These are phyloP conservation scores for Hyperopisus bebe DNA, from an alignment of 2,113 vertebrate species.

Conservation along the genomic window DNA sequence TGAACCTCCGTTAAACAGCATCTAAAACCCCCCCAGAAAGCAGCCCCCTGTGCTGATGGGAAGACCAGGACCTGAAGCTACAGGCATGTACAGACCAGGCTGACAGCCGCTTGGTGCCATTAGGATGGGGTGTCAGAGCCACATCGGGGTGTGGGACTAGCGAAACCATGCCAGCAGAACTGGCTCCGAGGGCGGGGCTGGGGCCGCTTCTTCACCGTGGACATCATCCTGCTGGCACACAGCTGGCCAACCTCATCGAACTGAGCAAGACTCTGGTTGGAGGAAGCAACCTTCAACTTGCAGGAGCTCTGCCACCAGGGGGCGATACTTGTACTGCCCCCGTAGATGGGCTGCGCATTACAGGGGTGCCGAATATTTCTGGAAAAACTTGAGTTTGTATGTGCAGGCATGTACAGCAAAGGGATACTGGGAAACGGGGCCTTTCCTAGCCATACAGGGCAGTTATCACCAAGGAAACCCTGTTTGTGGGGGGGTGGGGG, in stretches of 20 bases:
- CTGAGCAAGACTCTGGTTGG: neutral
- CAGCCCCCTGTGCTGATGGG: neutral
- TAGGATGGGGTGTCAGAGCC: neutral
- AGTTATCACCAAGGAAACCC: neutral
- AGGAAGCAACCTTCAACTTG: neutral
- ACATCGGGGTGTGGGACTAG: neutral
- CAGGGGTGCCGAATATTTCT: neutral
- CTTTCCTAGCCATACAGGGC: neutral
- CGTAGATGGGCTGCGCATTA: neutral
- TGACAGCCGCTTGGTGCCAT: neutral
- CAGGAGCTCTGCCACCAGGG: neutral
- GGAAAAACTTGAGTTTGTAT: neutral
- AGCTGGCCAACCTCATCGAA: neutral
- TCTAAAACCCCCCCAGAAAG: neutral
- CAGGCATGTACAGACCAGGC: neutral
- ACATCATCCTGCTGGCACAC: neutral
- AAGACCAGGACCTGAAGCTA: neutral
- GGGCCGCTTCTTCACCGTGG: no score
- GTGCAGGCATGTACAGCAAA: neutral
- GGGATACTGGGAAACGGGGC: neutral
- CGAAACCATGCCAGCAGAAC: neutral
- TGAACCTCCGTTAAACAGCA: neutral
- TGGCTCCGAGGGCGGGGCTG: neutral
- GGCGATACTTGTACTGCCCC: neutral
- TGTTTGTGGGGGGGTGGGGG: neutral